Evolutionary conservation across 2,888 invertebrate genomes (phyloP), one percentile per base, ranked within the genome.

Genomic region (Amitus sp.): DNA sequence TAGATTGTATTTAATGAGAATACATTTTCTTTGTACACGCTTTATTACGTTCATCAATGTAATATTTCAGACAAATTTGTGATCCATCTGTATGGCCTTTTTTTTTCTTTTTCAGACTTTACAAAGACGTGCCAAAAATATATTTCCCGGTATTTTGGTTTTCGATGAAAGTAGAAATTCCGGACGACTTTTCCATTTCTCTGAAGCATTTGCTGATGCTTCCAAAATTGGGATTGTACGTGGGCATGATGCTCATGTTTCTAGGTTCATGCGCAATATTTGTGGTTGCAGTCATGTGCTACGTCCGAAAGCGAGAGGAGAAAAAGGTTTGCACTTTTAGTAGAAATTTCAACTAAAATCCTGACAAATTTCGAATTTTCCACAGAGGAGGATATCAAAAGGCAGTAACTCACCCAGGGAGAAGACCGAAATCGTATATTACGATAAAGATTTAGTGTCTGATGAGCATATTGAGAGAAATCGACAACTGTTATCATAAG

Each of bases 71-170:
- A 27, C 30, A 13, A 33, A 17, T 33, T 33, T 47, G 12, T 15
- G 19, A 43, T 34, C n/a, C n/a, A n/a, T n/a, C n/a, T n/a, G n/a
- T n/a, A n/a, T n/a, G n/a, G n/a, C n/a, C n/a, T 33, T 47, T 58
- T 33, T 17, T 12, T 47, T 23, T 27, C 15, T 39, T 58, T 58
- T 84, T 13, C 83, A 92, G 91, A 0, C 75, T 91, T 39, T 91
- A 87, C 77, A 84, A 86, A 66, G 81, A 88, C 17, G 87, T 90
- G 1, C 92, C 91, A 1, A 85, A 82, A 49, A 85, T 90, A 67
- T 88, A 88, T 75, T 88, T 93, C 69, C 94, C 94, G 0, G 85
- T 92, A 52, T 85, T 94, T 58, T 94, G 93, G 93, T 90, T 94
- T 70, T 88, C 91, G 72, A 88, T 93, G 74, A 85, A 84, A 54